Base-by-base conservation (phyloP, 2,888 invertebrate genomes). In the Epirrita christyi region DNA sequence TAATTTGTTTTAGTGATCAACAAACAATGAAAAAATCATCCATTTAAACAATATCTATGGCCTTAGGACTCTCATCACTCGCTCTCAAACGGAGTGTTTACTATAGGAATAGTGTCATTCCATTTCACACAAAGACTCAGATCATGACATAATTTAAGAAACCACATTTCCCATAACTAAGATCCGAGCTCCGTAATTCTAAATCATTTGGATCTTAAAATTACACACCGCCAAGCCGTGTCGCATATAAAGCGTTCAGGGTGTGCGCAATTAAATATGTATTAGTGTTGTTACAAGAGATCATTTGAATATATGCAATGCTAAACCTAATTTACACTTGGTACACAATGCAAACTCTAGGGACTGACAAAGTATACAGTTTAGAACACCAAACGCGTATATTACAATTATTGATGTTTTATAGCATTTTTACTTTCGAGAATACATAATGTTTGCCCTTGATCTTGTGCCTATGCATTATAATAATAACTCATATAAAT, bases 181-280 rank as follows among this genome's bases (percentile, higher is more conserved):
- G 43, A 44, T 48, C 8, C 7, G 14, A 52, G 34, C 14, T 13
- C 14, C 11, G 29, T 10, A 14, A 37, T 45, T 48, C 28, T 36
- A 59, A 51, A 51, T 55, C 54, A 61, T 58, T 40, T 50, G 27
- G 38, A 46, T 47, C 44, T 57, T 37, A 57, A 57, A 57, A 70
- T 66, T 64, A 45, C 55, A 61, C 66, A 67, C 60, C 76, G 73
- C 75, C 75, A 34, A 71, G 76, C 80, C 64, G 78, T 80, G 80
- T 76, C 67, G 64, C 71, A 74, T 69, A 75, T 75, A 80, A 80
- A 83, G 80, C 76, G 78, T 76, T 71, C 76, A 73, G 80, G 82
- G 85, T 78, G 85, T 82, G 78, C 67, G 75, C 80, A 83, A 86
- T 88, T 86, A 87, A 88, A 88, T 87, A 86, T 86, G 85, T 81